These are phyloP conservation scores for Leptura quadrifasciata DNA, from an alignment of 2,888 invertebrate species.

Conservation along the genomic window DNA sequence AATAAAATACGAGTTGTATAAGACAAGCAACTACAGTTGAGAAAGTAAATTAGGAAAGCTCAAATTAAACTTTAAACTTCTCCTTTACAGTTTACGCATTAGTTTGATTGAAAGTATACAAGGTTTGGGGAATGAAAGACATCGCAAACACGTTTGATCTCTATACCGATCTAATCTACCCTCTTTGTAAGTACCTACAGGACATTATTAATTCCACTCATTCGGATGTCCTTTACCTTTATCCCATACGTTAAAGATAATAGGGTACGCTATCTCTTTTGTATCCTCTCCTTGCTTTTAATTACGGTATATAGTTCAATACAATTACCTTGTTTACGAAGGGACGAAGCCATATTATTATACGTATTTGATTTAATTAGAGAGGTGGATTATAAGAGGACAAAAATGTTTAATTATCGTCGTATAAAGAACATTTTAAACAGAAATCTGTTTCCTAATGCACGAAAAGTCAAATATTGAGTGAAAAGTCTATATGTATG, in stretches of 20 bases:
- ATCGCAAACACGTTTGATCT: conserved; percentile 53
- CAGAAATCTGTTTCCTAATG: too few relatives aligned
- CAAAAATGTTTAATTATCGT: too few relatives aligned
- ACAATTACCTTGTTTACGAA: background rate
- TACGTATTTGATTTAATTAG: too few relatives aligned
- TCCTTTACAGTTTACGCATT: conserved; percentile 52
- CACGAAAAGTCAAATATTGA: too few relatives aligned
- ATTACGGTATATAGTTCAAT: conserved; percentile 21
- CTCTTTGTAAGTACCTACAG: conserved; percentile 36
- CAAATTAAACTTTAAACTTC: conserved; percentile 29
- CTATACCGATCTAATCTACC: conserved; percentile 51
- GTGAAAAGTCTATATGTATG: too few relatives aligned
- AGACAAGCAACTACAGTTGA: background rate
- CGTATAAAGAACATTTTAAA: too few relatives aligned
- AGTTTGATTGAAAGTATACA: conserved; percentile 54
- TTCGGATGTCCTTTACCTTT: conserved; percentile 38
- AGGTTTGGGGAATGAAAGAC: conserved; percentile 47
- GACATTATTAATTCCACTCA: conserved; percentile 51
- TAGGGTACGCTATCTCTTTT: conserved; percentile 19
- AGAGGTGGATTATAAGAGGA: too few relatives aligned
- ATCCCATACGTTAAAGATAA: conserved; percentile 27
- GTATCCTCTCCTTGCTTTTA: conserved; percentile 21
- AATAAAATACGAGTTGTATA: background rate
- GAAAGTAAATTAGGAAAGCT: conserved; percentile 13
- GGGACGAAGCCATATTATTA: too few relatives aligned